Base-by-base conservation (phyloP, 2,797 vertebrate genomes). In the Cuculus canorus region DNA sequence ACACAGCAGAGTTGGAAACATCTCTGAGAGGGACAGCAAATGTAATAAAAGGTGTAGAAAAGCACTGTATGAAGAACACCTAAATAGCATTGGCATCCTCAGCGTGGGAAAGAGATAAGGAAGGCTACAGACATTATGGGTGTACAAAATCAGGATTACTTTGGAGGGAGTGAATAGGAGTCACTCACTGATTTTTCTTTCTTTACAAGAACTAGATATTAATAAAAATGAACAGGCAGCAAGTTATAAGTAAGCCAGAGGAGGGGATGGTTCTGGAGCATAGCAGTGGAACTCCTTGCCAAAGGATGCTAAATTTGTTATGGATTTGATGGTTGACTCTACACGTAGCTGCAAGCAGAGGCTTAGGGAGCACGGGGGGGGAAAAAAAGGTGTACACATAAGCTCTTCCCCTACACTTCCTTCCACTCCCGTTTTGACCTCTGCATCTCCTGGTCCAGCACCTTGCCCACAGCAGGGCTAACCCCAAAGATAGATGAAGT, bases 61-160 rank as follows among this genome's bases (percentile, higher is more conserved):
- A 71, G 35, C 47, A 81, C 48, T 76, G 45, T 33, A 27, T 1
- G 4, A 78, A 70, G 28, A 91, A 41, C 3, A 12, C 30, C 47
- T 71, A 24, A 13, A 24, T 2, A n/a, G 47, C 10, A 25, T 28
- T 78, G 70, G 41, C 68, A 33, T 61, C 53, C 47, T 76, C 59
- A 72, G 73, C 32, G 33, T 61, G 57, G 32, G 13, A 24, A 63
- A 71, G 41, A 53, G 53, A 66, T 92, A 54, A 61, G 54, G 41
- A n/a, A 47, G 41, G 50, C 28, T 19, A 14, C 0, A 1, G 37
- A 33, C 1, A 2, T 57, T 78, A 53, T 2, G 12, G 17, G 16
- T 64, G 43, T 14, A 3, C 60, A 27, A 66, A 79, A 27, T 27
- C 9, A 3, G 1, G 6, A 77, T 23, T 12, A 61, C 15, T 53